phyloP scores from a whole-genome alignment of 1,140 invertebrate genomes.

The Glossosoma conforme region DNA sequence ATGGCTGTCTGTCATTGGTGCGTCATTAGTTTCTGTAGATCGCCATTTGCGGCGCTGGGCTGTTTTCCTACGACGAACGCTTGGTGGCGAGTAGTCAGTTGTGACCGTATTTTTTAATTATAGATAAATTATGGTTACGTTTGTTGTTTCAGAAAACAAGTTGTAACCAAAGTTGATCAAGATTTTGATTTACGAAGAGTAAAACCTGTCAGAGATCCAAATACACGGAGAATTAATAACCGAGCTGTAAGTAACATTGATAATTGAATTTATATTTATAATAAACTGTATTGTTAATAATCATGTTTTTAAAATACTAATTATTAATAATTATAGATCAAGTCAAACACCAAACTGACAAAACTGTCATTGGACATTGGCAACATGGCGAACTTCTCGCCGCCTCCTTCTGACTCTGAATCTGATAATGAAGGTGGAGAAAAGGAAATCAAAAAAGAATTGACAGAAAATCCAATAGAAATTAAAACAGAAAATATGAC shows the following conservation, averaged over 20 bases:
- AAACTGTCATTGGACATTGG: not conserved
- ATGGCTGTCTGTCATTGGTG: no score
- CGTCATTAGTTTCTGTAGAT: no score
- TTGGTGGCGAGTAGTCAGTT: no score
- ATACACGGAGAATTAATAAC: no score
- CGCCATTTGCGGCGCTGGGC: no score
- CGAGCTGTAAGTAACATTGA: no score
- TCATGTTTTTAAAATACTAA: not conserved
- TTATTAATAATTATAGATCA: not conserved
- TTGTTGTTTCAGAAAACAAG: constrained; percentile 40
- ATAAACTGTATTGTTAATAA: not conserved
- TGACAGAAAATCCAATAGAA: no score
- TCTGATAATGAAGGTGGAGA: not conserved
- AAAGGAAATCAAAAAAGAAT: constrained; percentile 1
- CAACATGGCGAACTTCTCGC: constrained; percentile 12
- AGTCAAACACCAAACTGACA: not conserved
- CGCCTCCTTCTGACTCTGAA: constrained; percentile 7
- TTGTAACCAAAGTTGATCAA: constrained; percentile 54
- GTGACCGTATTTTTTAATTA: not conserved
- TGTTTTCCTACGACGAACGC: no score
- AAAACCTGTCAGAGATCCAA: constrained; percentile 1
- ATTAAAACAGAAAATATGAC: no score
- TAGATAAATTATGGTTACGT: constrained; percentile 5
- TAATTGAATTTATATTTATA: not conserved
- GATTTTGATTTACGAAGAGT: constrained; percentile 56